Base-by-base conservation (phyloP, 1,140 invertebrate species). In the Ericerus pela region DNA sequence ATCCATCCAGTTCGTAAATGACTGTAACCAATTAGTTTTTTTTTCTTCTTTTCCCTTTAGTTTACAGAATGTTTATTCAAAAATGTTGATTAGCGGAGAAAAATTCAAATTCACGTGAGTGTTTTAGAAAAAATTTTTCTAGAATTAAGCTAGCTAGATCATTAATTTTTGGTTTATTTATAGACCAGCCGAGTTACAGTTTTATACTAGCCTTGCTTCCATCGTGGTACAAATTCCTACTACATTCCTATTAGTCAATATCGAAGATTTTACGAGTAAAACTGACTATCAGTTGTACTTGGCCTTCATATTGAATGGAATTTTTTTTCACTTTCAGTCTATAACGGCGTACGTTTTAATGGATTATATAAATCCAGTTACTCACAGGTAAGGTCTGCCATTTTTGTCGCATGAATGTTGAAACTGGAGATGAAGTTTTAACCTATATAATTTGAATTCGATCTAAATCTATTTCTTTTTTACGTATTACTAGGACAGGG, bases 281-380 rank as follows among this genome's bases (percentile, higher is more conserved):
- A 77, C 69, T 64, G 66, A 47, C 38, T 51, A 63, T 41, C 74
- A 74, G 56, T 65, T 83, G 57, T 67, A 85, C 6, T 65, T 75
- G 28, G 76, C 76, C 33, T 80, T 83, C 64, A 65, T 85, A 26
- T 66, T 88, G 1, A 87, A 88, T 70, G 86, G 86, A 54, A 65
- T 88, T 5, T 87, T 85, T 67, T 90, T 88, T 68, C 87, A 90
- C 68, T 85, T 84, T 65, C 87, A 89, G 78, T 87, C 84, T 68
- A 85, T 89, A 62, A 84, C 84, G 54, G 86, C 85, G 10, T 89
- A 88, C 71, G 83, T 84, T 43, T 75, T 89, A 51, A 86, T 90
- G 80, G 82, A 83, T 64, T 87, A 85, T 64, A 86, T 89, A 65
- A 86, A 81, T 70, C 85, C 86, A 33, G 84, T 89, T 12, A 88